These are phyloP conservation scores for Himalopsyche anomala DNA, from an alignment of 2,888 invertebrate species.

Conservation along the genomic window DNA sequence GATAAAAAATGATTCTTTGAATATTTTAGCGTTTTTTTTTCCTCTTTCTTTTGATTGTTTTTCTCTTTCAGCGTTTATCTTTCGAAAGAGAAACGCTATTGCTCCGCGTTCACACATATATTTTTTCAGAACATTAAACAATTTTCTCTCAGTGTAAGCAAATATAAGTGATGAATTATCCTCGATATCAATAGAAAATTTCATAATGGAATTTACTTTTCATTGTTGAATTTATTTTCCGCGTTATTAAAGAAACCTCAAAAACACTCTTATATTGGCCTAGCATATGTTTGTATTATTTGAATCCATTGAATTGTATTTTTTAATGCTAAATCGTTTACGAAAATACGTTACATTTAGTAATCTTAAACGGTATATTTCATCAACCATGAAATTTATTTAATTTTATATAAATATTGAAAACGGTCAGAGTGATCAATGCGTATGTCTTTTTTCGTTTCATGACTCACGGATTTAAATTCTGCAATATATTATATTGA, in stretches of 20 bases:
- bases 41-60: neutral
- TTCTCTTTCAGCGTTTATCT: slow-evolving; percentile 21
- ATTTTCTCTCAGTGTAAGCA: slow-evolving; percentile 16
- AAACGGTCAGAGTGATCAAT: too few species aligned
- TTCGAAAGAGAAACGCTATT: slow-evolving; percentile 2
- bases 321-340: neutral
- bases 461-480: too few species aligned
- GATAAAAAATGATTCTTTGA: slow-evolving; percentile 26
- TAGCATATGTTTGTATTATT: neutral
- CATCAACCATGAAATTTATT: too few species aligned
- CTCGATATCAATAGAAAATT: slow-evolving; percentile 23
- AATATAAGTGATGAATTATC: slow-evolving; percentile 29
- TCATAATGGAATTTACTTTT: slow-evolving; percentile 13
- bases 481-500: too few species aligned
- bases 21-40: slow-evolving; percentile 16
- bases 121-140: slow-evolving; percentile 20
- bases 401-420: too few species aligned
- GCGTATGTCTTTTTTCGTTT: too few species aligned
- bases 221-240: slow-evolving; percentile 25
- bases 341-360: neutral
- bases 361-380: neutral
- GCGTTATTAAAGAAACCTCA: neutral
- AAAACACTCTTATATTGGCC: neutral
- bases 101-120: neutral
- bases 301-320: neutral